Evolutionary conservation across 2,888 invertebrate genomes (phyloP).

Genomic region (Drosophila villosipedis): DNA sequence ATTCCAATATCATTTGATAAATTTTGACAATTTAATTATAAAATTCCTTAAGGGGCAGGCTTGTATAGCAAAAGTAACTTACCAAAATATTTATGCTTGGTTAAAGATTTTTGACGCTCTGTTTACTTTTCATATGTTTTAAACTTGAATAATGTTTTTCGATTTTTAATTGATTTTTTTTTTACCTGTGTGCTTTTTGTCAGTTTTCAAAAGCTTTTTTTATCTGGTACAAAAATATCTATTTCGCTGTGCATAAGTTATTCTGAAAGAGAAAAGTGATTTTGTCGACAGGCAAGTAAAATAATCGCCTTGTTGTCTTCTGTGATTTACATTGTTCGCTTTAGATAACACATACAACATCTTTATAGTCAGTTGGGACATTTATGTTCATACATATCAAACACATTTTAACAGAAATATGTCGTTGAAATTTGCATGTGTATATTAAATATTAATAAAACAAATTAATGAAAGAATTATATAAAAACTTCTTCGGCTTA

Average conservation of each 20-base stretch:
- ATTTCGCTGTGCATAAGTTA: not conserved
- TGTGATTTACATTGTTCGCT: not conserved
- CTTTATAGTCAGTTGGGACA: no score
- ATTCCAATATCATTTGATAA: not conserved
- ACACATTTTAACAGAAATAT: not conserved
- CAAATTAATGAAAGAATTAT: not conserved
- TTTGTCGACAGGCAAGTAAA: not conserved
- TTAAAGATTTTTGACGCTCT: not conserved
- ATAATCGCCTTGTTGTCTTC: not conserved
- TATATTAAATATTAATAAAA: not conserved
- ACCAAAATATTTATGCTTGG: not conserved
- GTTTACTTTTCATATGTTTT: not conserved
- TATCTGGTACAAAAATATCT: not conserved
- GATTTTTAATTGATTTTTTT: not conserved
- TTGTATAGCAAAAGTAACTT: not conserved
- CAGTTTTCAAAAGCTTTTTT: no score
- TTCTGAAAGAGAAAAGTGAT: not conserved
- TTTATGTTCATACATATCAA: no score
- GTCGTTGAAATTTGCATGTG: not conserved
- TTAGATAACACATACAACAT: no score
- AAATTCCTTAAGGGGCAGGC: not conserved
- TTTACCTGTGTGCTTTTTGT: not conserved
- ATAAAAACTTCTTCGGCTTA: accelerated
- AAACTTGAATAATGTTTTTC: not conserved
- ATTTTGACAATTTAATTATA: not conserved